Evolutionary conservation across 1,140 invertebrate genomes (phyloP).

Genomic region (Lepeophtheirus salmonis): DNA sequence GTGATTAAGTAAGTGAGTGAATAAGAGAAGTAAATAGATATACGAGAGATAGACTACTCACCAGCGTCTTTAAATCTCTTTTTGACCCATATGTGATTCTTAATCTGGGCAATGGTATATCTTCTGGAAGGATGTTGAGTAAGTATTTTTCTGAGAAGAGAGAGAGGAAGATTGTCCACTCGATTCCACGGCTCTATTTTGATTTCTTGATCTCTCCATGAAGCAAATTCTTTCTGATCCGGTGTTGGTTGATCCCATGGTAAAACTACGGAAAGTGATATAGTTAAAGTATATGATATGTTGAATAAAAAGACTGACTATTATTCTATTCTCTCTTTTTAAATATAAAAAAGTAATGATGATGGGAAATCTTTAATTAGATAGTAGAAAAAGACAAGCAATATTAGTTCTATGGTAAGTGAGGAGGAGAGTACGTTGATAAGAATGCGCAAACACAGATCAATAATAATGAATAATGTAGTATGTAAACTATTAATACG

Average conservation of each 20-base stretch:
- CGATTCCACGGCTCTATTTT: slow-evolving; percentile 57
- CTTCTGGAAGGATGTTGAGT: slow-evolving; percentile 40
- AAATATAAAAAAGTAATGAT: too few species aligned
- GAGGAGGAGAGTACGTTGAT: too few species aligned
- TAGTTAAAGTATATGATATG: neutral
- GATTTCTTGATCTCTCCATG: slow-evolving; percentile 46
- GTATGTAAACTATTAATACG: too few species aligned
- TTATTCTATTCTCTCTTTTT: too few species aligned
- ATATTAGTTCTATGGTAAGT: too few species aligned
- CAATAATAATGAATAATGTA: too few species aligned
- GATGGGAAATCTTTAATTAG: too few species aligned
- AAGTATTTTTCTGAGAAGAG: slow-evolving; percentile 52
- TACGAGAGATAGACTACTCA: neutral
- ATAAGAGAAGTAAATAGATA: too few species aligned
- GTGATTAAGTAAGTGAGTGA: too few species aligned
- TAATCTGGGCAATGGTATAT: slow-evolving; percentile 44
- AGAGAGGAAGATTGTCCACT: slow-evolving; percentile 49
- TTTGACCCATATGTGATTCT: slow-evolving; percentile 54
- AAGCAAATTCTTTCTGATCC: slow-evolving; percentile 46
- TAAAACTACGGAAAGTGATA: slow-evolving; percentile 43
- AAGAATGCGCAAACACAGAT: too few species aligned
- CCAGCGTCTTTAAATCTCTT: slow-evolving; percentile 33
- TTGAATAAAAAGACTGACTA: too few species aligned
- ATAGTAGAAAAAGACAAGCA: too few species aligned
- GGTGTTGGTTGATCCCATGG: slow-evolving; percentile 70